Percentiles rank a stretch among this genome's conserved stretches.
Evolutionary conservation across 2,113 vertebrate species (phyloP).

Genomic region (Cochlearius cochlearius): DNA sequence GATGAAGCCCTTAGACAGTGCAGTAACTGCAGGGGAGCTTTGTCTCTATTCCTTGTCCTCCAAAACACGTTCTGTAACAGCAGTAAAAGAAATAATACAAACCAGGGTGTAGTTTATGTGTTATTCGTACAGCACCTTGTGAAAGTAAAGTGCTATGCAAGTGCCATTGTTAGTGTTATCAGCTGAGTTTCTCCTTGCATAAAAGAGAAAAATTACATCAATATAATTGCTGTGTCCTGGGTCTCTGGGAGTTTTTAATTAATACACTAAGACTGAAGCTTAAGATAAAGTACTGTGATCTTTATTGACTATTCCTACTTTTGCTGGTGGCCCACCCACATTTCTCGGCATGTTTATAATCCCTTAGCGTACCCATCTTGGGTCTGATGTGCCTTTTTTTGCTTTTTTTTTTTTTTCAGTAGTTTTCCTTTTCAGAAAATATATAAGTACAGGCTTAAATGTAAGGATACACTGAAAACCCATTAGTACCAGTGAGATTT

Average conservation of each 20-base stretch:
- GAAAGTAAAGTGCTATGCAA: neutral
- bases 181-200: slow-evolving; percentile 15
- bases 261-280: neutral
- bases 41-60: neutral
- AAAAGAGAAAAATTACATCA: slow-evolving; percentile 28
- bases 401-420: fast-evolving
- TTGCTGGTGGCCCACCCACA: neutral
- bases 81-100: slow-evolving; percentile 23
- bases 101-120: neutral
- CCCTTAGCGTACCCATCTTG: neutral
- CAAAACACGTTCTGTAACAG: neutral
- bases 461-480: neutral
- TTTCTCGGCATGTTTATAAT: neutral
- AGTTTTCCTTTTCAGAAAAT: neutral
- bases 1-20: neutral
- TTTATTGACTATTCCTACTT: neutral
- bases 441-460: neutral
- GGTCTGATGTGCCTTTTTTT: neutral
- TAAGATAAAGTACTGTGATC: neutral
- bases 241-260: neutral
- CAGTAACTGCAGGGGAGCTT: neutral
- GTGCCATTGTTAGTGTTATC: slow-evolving; percentile 7
- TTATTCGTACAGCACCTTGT: neutral
- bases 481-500: neutral
- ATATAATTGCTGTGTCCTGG: neutral